Base-by-base conservation (phyloP, 2,888 invertebrate genomes). In the Octodonta nipae region DNA sequence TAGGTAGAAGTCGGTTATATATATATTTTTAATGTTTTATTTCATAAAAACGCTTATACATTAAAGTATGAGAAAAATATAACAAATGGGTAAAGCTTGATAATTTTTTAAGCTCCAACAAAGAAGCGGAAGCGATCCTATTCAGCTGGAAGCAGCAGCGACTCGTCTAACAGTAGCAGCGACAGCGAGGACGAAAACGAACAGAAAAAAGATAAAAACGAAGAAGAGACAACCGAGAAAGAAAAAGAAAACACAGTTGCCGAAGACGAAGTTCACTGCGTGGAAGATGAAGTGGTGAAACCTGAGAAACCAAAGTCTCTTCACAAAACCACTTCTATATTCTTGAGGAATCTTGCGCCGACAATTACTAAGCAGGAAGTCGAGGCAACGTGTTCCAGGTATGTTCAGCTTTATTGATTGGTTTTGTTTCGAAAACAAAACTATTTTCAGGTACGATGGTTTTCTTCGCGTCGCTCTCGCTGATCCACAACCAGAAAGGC, bases 241-340 rank as follows among this genome's bases (percentile, higher is more conserved):
- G 56, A 56, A 16, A 55, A 58, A 12, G 22, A 26, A 54, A 30
- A 56, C 8, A 50, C 50, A 28, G 50, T 55, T 8, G 49, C 52
- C 30, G 52, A 50, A 6, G 30, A 30, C 13, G 22, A 22, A 14
- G 47, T 62, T 34, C 64, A 68, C 29, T 64, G 12, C 10, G 12
- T 20, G 5, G 51, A 64, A 13, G 65, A 65, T 22, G 63, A 66
- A 30, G 59, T 64, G 5, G 60, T 61, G 39, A 60, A 68, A 52
- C 61, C 64, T 25, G 64, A 67, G 42, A 62, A 68, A 47, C 73
- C 77, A 1, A 69, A 79, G 31, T 78, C 87, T 2, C 66, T 95
- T 25, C 96, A 98, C 60, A 88, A 89, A 54, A 98, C 96, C 0
- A 86, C 89, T 14, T 95, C 95, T 2, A 95, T 99, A 47, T 98